These are phyloP conservation scores for Epiblema foenella DNA, from an alignment of 2,888 invertebrate species.

Conservation along the genomic window DNA sequence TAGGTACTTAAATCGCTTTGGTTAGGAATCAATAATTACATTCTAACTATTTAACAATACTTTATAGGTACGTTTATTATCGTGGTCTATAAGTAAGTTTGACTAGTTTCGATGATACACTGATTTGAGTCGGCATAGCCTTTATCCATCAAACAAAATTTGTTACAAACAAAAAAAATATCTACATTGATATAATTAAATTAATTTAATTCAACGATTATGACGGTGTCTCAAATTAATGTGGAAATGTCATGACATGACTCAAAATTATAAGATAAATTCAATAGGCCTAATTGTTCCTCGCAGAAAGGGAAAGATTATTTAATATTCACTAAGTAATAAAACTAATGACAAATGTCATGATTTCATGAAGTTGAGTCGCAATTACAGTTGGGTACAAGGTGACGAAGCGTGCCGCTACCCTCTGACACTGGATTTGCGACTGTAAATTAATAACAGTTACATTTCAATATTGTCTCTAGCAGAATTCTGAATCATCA, in stretches of 20 bases:
- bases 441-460: background rate
- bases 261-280: conserved; percentile 60
- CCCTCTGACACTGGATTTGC: background rate
- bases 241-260: conserved; percentile 57
- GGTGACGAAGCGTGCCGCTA: background rate
- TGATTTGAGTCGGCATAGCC: conserved; percentile 53
- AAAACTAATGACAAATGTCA: background rate
- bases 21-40: conserved; percentile 46
- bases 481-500: background rate
- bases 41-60: conserved; percentile 56
- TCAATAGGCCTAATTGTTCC: conserved; percentile 71
- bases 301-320: conserved; percentile 61
- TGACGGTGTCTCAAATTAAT: conserved; percentile 44
- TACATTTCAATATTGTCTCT: background rate
- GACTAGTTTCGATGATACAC: conserved; percentile 69
- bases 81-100: conserved; percentile 50
- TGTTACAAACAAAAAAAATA: conserved; percentile 5
- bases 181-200: conserved; percentile 8
- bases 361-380: background rate
- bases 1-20: conserved; percentile 49
- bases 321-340: background rate
- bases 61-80: conserved; percentile 44
- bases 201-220: background rate
- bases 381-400: background rate
- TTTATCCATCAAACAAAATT: conserved; percentile 46